A percentile compares a stretch with the other conserved stretches of the same genome.
These are phyloP conservation scores for Sceliomorpha sp. DNA, from an alignment of 2,888 invertebrate genomes.

Conservation along the genomic window DNA sequence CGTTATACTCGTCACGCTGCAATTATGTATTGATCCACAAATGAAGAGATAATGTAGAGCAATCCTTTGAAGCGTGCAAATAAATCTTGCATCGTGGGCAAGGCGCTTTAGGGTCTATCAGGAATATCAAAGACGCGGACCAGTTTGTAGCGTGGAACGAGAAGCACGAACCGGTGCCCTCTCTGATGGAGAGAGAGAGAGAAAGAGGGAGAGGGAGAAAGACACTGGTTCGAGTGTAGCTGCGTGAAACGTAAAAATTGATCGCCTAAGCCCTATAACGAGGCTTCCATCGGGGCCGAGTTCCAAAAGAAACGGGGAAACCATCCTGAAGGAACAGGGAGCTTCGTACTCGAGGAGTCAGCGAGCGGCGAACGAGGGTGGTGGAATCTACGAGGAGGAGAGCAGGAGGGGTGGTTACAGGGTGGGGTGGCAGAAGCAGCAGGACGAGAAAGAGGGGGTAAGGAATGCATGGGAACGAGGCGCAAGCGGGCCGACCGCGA, in stretches of 20 bases:
- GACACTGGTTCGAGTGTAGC: conserved; percentile 25
- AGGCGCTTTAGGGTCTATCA: conserved; percentile 26
- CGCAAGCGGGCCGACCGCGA: conserved; percentile 79
- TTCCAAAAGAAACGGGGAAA: conserved; percentile 59
- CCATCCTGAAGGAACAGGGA: conserved; percentile 59
- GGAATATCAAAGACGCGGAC: conserved; percentile 27
- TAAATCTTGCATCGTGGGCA: conserved; percentile 16
- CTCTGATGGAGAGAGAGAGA: conserved; percentile 12
- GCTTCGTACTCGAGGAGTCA: conserved; percentile 44
- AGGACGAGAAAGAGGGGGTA: conserved; percentile 51
- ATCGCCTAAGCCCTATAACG: conserved; percentile 53
- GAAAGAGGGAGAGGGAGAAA: conserved; percentile 9
- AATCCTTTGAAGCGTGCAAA: conserved; percentile 8
- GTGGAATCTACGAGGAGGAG: conserved; percentile 42
- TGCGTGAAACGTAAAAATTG: conserved; percentile 49
- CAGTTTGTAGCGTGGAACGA: conserved; percentile 33
- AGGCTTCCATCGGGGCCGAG: conserved; percentile 47
- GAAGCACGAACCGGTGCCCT: conserved; percentile 35
- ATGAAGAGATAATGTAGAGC: conserved; percentile 30
- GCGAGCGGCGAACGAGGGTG: conserved; percentile 51
- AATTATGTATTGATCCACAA: conserved; percentile 3
- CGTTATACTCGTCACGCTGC: not conserved
- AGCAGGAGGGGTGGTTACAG: conserved; percentile 42
- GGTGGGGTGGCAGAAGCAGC: conserved; percentile 54
- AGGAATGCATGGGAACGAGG: conserved; percentile 77